Base-by-base conservation (phyloP, 1,140 invertebrate genomes). In the Helicoverpa zea region DNA sequence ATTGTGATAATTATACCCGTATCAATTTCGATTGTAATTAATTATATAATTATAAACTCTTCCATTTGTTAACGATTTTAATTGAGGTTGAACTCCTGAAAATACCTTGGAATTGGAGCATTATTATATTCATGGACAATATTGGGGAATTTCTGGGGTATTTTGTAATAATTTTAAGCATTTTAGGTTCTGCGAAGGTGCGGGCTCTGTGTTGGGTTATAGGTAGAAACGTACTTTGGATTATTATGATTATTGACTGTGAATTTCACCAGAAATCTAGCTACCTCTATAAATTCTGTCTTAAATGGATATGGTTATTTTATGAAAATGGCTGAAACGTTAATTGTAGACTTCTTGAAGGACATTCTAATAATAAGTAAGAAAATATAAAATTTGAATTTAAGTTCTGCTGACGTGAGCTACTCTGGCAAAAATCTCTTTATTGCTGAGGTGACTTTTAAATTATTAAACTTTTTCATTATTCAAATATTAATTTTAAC, bases 51-150 rank as follows among this genome's bases (percentile, higher is more conserved):
- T 13, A 51, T 7, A 47, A 68, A 49, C 12, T 68, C 47, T 68
- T 66, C 16, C n/a, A 66, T 66, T 68, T 16, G n/a, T 68, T 51
- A 68, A 47, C 64, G 51, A 51, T 49, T 68, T 51, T 23, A 16
- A 13, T 68, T 68, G 2, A 16, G n/a, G 16, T 13, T 43, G 16
- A 66, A 3, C 35, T 43, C 0, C 14, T 9, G 64, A 51, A 64
- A 43, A 64, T 68, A 51, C 47, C n/a, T 51, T 5, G 64, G 12
- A 23, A 68, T 23, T 64, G 7, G 18, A 13, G 47, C 23, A 16
- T 61, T 13, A 59, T 29, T 9, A 12, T 61, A 14, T 30, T 30
- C 23, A 4, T 61, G 23, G 58, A 3, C 10, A 43, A 5, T 43
- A 43, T 23, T 23, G 18, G 11, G 56, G 56, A 58, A n/a, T 58